Evolutionary conservation across 2,888 invertebrate genomes (phyloP).

Genomic region (Mayetiola destructor): DNA sequence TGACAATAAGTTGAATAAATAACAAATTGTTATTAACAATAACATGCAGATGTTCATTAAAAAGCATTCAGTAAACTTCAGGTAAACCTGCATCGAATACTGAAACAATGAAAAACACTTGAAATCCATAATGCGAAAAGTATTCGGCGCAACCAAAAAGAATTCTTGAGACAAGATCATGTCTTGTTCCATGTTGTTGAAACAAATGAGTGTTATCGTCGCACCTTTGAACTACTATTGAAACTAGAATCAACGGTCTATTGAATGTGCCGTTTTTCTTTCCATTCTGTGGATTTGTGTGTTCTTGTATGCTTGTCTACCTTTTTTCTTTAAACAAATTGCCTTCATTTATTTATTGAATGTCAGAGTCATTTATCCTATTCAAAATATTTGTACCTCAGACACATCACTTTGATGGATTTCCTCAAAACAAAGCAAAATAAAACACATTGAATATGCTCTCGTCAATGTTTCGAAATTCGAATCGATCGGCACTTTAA

Average conservation of each 20-base stretch:
- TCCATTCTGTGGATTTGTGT: too few relatives aligned
- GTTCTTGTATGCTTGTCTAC: too few relatives aligned
- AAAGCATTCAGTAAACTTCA: too few relatives aligned
- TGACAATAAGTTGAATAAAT: too few relatives aligned
- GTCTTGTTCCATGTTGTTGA: neutral
- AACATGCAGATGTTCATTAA: too few relatives aligned
- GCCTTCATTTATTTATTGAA: constrained; percentile 1
- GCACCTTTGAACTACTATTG: neutral
- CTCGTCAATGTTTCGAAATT: too few relatives aligned
- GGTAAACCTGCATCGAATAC: too few relatives aligned
- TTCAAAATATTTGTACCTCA: constrained; percentile 8
- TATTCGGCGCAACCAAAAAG: neutral
- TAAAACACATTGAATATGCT: too few relatives aligned
- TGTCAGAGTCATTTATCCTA: neutral
- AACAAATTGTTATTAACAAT: too few relatives aligned
- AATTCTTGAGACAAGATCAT: neutral
- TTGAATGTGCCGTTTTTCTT: neutral
- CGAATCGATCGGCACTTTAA: constrained; percentile 5
- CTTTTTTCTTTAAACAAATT: too few relatives aligned
- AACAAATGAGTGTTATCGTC: neutral
- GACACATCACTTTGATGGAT: constrained; percentile 5
- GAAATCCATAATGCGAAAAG: too few relatives aligned
- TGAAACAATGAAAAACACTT: too few relatives aligned
- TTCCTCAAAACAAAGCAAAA: neutral
- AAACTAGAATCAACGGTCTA: neutral